A percentile compares a stretch with the other conserved stretches of the same genome.
Conservation (phyloP, 2,888 invertebrate species). For the Rhabditophanes sp. region DNA sequence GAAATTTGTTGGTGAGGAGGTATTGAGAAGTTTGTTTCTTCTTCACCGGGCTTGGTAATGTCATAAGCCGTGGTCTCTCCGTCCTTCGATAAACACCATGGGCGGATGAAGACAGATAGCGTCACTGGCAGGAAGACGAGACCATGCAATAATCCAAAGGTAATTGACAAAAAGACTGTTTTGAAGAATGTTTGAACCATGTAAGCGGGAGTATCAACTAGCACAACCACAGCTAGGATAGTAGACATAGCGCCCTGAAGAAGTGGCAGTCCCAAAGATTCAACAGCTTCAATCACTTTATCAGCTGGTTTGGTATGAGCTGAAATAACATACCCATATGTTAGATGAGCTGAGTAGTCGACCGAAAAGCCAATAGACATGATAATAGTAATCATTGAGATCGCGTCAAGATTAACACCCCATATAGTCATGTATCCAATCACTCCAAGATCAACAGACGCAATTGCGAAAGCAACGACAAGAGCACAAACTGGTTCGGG, state of each 20-base stretch:
- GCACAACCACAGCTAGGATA: conserved; percentile 68
- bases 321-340: conserved; percentile 42
- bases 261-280: conserved; percentile 72
- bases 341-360: conserved; percentile 64
- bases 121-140: conserved; percentile 62
- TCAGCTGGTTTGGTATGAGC: conserved; percentile 16
- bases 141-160: conserved; percentile 68
- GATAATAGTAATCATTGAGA: conserved; percentile 60
- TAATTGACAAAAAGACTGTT: conserved; percentile 69
- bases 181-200: conserved; percentile 90
- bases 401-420: conserved; percentile 65
- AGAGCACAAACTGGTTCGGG: conserved; percentile 75
- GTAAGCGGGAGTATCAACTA: conserved; percentile 75
- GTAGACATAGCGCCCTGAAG: conserved; percentile 66
- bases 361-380: conserved; percentile 95
- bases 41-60: too few species aligned
- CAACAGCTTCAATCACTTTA: conserved; percentile 63
- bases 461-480: conserved; percentile 84
- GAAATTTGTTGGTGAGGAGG: too few species aligned
- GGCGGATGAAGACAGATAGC: conserved; percentile 38
- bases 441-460: conserved; percentile 79
- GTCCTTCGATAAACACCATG: conserved; percentile 8
- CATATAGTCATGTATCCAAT: conserved; percentile 89
- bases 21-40: too few species aligned
- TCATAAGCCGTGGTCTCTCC: too few species aligned